phyloP scores from a whole-genome alignment of 1,140 invertebrate genomes.

The Ceratina japonica region DNA sequence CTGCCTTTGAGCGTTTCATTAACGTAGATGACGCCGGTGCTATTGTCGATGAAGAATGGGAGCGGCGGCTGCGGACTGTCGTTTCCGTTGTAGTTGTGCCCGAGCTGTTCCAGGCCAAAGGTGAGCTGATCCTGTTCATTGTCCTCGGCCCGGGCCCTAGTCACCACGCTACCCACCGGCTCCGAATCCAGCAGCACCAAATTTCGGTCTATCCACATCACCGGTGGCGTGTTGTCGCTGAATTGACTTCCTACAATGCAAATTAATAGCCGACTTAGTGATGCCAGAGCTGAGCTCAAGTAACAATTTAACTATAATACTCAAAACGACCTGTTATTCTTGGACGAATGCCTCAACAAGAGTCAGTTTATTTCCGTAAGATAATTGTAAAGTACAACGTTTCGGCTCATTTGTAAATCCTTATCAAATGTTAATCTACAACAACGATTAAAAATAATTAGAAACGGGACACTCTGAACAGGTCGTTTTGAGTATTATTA shows the following conservation, averaged over 20 bases:
- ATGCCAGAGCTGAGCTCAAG: too few relatives aligned
- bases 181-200: constrained; percentile 85
- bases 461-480: too few relatives aligned
- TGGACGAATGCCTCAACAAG: too few relatives aligned
- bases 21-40: constrained; percentile 85
- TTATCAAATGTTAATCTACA: too few relatives aligned
- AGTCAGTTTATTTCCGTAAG: too few relatives aligned
- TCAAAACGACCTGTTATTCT: too few relatives aligned
- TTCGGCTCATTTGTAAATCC: too few relatives aligned
- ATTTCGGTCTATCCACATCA: constrained; percentile 82
- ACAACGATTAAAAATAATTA: too few relatives aligned
- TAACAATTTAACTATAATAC: too few relatives aligned
- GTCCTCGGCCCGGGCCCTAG: constrained; percentile 82
- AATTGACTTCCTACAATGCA: constrained; percentile 62
- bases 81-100: constrained; percentile 68
- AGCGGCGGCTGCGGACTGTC: constrained; percentile 70
- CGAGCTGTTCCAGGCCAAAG: constrained; percentile 83
- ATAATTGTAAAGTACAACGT: too few relatives aligned
- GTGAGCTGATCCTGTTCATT: constrained; percentile 82
- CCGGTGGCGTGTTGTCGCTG: constrained; percentile 78
- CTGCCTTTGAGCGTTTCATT: constrained; percentile 84
- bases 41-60: constrained; percentile 85
- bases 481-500: too few relatives aligned
- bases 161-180: constrained; percentile 83
- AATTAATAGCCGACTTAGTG: constrained; percentile 2